Evolutionary conservation across 2,113 vertebrate genomes (phyloP).

Genomic region (Bujurquina vittata): DNA sequence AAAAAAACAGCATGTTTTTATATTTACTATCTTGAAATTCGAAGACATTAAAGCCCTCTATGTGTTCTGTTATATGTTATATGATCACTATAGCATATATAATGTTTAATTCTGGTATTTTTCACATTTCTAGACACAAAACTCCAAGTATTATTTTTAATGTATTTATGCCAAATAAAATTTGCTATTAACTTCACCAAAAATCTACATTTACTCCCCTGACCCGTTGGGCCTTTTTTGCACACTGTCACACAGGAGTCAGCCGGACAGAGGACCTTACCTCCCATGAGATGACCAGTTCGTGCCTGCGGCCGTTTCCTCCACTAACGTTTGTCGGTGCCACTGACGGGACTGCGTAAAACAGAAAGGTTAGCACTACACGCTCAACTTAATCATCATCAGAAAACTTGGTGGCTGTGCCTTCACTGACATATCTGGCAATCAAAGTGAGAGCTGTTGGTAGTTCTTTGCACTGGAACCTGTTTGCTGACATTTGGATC

Average conservation of each 20-base stretch:
- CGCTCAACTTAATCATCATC: neutral
- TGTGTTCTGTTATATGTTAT: neutral
- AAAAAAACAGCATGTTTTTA: neutral
- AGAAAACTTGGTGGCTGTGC: neutral
- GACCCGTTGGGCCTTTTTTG: constrained; percentile 1
- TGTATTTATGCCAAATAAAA: neutral
- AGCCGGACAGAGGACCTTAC: constrained; percentile 76
- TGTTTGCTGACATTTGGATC: constrained; percentile 32
- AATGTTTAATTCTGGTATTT: neutral
- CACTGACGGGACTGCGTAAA: constrained; percentile 89
- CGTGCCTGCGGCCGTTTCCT: constrained; percentile 91
- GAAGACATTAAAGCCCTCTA: fast-evolving
- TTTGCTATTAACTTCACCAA: neutral
- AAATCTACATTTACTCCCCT: neutral
- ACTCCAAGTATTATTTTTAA: neutral
- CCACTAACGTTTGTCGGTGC: constrained; percentile 94
- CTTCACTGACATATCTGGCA: neutral
- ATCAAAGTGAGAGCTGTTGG: neutral
- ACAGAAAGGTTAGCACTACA: constrained; percentile 32
- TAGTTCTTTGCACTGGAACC: neutral
- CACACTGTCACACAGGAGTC: neutral
- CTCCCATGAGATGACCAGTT: constrained; percentile 99
- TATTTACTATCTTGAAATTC: neutral
- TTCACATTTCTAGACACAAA: neutral
- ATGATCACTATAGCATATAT: neutral